Conservation (phyloP, 1,140 invertebrate genomes). For the Macrotrachela quadricornifera region DNA sequence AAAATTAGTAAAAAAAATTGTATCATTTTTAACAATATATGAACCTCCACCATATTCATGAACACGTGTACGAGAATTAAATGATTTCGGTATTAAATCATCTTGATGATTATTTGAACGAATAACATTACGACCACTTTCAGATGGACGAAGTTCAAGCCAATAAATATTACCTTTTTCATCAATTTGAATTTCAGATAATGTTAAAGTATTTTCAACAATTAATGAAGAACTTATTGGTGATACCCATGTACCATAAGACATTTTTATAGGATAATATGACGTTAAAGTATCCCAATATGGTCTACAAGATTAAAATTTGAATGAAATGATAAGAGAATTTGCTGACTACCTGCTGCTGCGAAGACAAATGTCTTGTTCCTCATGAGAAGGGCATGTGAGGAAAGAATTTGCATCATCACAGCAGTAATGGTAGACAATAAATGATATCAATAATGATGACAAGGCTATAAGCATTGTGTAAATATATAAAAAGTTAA, state of each 20-base stretch:
- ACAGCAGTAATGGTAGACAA: background rate
- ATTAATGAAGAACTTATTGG: background rate
- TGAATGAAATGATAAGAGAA: too few relatives aligned
- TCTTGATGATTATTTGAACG: conserved; percentile 13
- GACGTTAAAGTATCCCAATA: too few relatives aligned
- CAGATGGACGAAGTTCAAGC: conserved; percentile 18
- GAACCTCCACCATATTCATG: conserved; percentile 32
- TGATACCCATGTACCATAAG: background rate
- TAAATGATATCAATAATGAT: background rate
- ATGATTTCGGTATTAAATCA: conserved; percentile 16
- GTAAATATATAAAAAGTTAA: too few relatives aligned
- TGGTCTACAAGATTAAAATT: too few relatives aligned
- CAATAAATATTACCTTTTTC: conserved; percentile 17
- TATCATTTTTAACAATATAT: conserved; percentile 17
- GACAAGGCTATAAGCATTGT: too few relatives aligned
- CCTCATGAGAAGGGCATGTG: too few relatives aligned
- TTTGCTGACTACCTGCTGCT: too few relatives aligned
- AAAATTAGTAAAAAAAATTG: conserved; percentile 23
- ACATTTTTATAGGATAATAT: background rate
- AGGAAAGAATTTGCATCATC: too few relatives aligned
- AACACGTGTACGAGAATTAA: conserved; percentile 21
- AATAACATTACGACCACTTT: conserved; percentile 19
- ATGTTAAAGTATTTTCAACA: conserved; percentile 8
- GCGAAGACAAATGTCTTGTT: too few relatives aligned
- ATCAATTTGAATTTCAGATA: too few relatives aligned